Conservation (phyloP, 2,888 invertebrate species). For the Heteromyza rotundicornis region DNA sequence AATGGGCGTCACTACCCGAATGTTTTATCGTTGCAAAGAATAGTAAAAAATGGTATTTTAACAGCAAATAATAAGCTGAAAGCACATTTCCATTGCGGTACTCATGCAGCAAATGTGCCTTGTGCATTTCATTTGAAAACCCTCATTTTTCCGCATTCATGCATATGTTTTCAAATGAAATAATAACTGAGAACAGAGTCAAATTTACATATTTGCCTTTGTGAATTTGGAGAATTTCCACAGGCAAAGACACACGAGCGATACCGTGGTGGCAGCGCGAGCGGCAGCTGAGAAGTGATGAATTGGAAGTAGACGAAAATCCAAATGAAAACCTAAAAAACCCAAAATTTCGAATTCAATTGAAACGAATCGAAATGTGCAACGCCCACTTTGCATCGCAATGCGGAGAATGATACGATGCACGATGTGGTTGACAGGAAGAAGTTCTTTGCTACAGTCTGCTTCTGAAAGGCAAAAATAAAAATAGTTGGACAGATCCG, state of each 20-base stretch:
- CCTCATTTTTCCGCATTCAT: neutral
- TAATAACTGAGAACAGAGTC: neutral
- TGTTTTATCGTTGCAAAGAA: neutral
- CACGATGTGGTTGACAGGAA: neutral
- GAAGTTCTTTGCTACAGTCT: neutral
- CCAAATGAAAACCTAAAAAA: slow-evolving; percentile 15
- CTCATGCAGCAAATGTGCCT: neutral
- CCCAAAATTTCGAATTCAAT: slow-evolving; percentile 46
- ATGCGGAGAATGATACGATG: neutral
- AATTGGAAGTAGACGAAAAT: too few species aligned
- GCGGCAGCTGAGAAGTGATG: too few species aligned
- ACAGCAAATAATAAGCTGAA: neutral
- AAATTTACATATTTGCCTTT: slow-evolving; percentile 1
- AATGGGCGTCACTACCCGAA: neutral
- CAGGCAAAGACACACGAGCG: neutral
- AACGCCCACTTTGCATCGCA: slow-evolving; percentile 44
- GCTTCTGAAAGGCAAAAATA: neutral
- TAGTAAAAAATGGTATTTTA: neutral
- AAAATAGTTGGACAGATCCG: neutral
- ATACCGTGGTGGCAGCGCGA: neutral
- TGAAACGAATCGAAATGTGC: slow-evolving; percentile 44
- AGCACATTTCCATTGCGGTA: neutral
- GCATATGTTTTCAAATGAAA: neutral
- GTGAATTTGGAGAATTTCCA: neutral
- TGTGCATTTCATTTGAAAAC: neutral